Evolutionary conservation across 2,888 invertebrate genomes (phyloP).

Genomic region (Netelia virgata): DNA sequence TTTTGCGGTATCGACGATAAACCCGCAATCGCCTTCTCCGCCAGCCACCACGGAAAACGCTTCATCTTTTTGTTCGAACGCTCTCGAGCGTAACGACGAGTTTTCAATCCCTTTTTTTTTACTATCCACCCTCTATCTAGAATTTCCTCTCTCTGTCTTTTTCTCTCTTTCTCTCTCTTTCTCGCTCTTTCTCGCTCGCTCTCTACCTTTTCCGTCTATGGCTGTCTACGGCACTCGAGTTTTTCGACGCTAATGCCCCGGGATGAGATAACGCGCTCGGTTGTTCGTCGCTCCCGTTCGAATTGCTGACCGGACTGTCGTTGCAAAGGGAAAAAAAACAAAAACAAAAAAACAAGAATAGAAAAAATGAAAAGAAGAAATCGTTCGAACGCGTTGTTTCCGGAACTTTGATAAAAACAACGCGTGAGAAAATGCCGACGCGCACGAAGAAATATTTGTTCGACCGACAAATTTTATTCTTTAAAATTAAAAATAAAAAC

Average conservation of each 20-base stretch:
- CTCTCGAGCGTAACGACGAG: slow-evolving; percentile 39
- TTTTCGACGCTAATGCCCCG: slow-evolving; percentile 25
- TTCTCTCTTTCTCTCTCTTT: background rate
- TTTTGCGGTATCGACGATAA: slow-evolving; percentile 47
- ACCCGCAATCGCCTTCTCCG: slow-evolving; percentile 38
- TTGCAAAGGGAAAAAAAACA: background rate
- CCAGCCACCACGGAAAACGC: slow-evolving; percentile 23
- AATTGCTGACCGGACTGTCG: background rate
- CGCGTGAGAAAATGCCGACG: too few species aligned
- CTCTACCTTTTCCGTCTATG: background rate
- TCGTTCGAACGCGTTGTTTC: background rate
- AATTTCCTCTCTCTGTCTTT: background rate
- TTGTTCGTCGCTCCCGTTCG: background rate
- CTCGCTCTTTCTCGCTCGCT: background rate
- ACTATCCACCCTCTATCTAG: background rate
- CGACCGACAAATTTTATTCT: too few species aligned
- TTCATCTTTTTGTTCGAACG: slow-evolving; percentile 50
- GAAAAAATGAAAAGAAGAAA: background rate
- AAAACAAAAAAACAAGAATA: background rate
- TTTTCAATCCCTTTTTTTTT: slow-evolving; percentile 39
- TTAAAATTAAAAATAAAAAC: too few species aligned
- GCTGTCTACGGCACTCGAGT: slow-evolving; percentile 2
- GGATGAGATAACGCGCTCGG: slow-evolving; percentile 10
- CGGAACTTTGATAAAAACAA: too few species aligned
- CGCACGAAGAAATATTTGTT: too few species aligned